Evolutionary conservation across 2,888 invertebrate genomes (phyloP), one percentile per base, ranked within the genome.

Genomic region (Plemyria rubiginata): DNA sequence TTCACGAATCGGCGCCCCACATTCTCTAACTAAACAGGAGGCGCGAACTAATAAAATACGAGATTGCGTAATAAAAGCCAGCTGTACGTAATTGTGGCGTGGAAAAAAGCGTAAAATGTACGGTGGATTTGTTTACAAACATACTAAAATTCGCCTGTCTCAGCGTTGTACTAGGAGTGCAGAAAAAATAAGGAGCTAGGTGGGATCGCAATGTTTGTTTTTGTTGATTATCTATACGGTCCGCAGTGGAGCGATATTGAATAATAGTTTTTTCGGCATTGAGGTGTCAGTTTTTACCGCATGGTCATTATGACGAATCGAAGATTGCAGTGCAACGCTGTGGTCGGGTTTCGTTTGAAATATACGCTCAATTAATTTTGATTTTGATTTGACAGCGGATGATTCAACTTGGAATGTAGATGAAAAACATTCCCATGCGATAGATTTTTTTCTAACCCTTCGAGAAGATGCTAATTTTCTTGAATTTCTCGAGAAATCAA

Each of bases 251-350:
- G 62, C 72, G 71, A 76, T 79, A 86, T 84, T 84, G 86, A 84
- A 86, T 86, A 86, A 88, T 86, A 81, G 84, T 77, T 83, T 86
- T 77, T 82, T 79, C 75, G 70, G 70, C 68, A 57, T 71, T 62
- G 66, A 84, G 82, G 85, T 85, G 86, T 87, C 83, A 85, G 79
- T 87, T 90, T 90, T 88, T 90, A 85, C 82, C 78, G 86, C 86
- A 76, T 77, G 74, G 84, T 88, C 88, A 88, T 86, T 79, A 88
- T 87, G 89, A 88, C 82, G 78, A 82, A 73, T 78, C 80, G 48
- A 71, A 81, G 83, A 86, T 87, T 86, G 87, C 86, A 87, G 75
- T 73, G 72, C 82, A 82, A 78, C 79, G 79, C 68, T 80, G 83
- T 78, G 86, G 81, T 81, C 76, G 75, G 80, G 72, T 36, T 54